Conservation (phyloP, 2,797 vertebrate species). For the Bradypodion ventrale region DNA sequence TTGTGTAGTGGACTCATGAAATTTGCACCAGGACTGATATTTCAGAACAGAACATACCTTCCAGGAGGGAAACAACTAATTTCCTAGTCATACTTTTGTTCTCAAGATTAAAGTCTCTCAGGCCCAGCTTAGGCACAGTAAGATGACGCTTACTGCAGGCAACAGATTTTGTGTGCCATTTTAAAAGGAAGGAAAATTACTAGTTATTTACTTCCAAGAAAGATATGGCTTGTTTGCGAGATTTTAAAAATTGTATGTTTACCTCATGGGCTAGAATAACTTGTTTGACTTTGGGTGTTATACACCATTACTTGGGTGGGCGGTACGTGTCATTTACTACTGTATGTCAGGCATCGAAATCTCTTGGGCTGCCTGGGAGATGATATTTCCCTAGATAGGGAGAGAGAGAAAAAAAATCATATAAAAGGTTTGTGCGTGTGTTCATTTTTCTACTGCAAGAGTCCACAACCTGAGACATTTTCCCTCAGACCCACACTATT, state of each 20-base stretch:
- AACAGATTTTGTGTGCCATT: background rate
- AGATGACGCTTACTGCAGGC: background rate
- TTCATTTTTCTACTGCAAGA: background rate
- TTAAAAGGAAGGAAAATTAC: background rate
- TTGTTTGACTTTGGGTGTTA: background rate
- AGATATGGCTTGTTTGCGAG: background rate
- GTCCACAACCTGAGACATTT: no score
- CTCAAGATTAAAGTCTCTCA: constrained; percentile 36
- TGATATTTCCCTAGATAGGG: background rate
- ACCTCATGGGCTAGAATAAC: background rate
- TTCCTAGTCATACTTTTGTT: constrained; percentile 49
- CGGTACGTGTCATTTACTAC: background rate
- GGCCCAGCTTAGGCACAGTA: background rate
- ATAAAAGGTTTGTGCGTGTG: background rate
- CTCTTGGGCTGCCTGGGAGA: background rate
- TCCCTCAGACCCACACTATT: no score
- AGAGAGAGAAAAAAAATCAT: background rate
- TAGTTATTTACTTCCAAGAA: background rate
- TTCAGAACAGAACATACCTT: constrained; percentile 62
- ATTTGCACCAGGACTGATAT: constrained; percentile 42
- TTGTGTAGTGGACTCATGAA: constrained; percentile 56
- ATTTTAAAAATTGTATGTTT: background rate
- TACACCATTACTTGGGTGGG: background rate
- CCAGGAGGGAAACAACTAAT: constrained; percentile 58
- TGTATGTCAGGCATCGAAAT: background rate